Base-by-base conservation (phyloP, 1,140 invertebrate species). In the Drosophila kohkoa region DNA sequence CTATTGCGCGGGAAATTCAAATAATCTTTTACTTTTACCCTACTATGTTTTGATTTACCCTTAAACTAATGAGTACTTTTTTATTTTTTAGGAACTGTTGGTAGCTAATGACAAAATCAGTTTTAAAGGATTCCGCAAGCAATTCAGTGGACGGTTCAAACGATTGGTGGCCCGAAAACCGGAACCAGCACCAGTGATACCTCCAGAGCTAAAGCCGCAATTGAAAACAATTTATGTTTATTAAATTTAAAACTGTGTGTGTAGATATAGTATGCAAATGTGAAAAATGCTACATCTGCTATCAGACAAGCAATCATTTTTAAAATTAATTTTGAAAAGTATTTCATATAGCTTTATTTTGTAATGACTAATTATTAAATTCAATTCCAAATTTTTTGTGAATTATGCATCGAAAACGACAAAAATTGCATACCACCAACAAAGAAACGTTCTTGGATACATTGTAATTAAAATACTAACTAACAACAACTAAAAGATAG, bases 181-280 rank as follows among this genome's bases (percentile, higher is more conserved):
- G 35, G 95, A 95, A 90, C 96, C 97, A 86, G 95, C 95, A 64
- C 96, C 96, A 94, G 96, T 96, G 82, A 96, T 97, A 93, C 96
- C 97, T 63, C 95, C 96, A 30, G 96, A 97, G 93, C 94, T 97
- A 69, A 96, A 96, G 93, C 96, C 96, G 76, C 97, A 97, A 93
- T 94, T 97, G 45, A 97, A 97, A 93, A 96, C 96, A 89, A 97
- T 97, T 82, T 97, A 97, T 93, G 97, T 97, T 79, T 97, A 97
- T 93, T 97, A 94, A 95, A 49, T 58, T 65, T 48, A 62, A 69
- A 62, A 70, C 62, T 51, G 38, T 60, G 57, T 70, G 65, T 81
- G 71, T 85, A 79, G 79, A 75, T 68, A 63, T 77, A 55, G 60
- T 79, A 67, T 73, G 58, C 45, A 54, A 60, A 62, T 60, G 32